phyloP scores from a whole-genome alignment of 2,888 invertebrate species.

The Xylocampa areola region DNA sequence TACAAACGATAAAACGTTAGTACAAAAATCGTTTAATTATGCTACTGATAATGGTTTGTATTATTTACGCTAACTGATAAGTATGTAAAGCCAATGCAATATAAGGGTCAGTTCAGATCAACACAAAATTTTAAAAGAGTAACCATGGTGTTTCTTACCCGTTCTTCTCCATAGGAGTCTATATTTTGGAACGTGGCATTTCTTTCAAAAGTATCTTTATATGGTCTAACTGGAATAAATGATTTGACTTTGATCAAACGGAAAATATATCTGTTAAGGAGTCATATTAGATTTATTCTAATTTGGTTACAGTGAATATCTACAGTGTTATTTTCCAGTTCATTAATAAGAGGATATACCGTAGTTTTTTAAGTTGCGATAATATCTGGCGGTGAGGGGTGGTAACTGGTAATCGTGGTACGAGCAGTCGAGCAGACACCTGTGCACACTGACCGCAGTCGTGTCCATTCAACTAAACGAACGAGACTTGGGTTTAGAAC shows the following conservation, averaged over 20 bases:
- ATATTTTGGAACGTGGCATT: too few relatives aligned
- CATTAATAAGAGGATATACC: constrained; percentile 14
- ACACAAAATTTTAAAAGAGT: too few relatives aligned
- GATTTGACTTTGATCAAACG: too few relatives aligned
- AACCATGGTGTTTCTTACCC: too few relatives aligned
- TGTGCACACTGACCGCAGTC: constrained; percentile 44
- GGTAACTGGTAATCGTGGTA: too few relatives aligned
- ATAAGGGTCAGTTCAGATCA: too few relatives aligned
- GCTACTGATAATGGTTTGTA: constrained; percentile 19
- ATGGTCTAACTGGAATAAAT: too few relatives aligned
- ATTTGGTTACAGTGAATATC: constrained; percentile 12
- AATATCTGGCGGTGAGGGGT: constrained; percentile 23
- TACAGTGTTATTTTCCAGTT: constrained; percentile 15
- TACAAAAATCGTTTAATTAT: constrained; percentile 7
- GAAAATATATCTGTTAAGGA: constrained; percentile 7
- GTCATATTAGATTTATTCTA: constrained; percentile 12
- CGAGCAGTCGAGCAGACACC: constrained; percentile 32
- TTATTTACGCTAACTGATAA: constrained; percentile 27
- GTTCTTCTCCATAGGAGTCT: too few relatives aligned
- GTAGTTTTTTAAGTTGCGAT: constrained; percentile 20
- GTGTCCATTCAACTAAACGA: constrained; percentile 31
- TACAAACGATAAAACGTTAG: constrained; percentile 1
- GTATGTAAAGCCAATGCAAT: constrained; percentile 7
- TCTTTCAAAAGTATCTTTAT: too few relatives aligned
- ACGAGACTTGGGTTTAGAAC: constrained; percentile 29